These are phyloP conservation scores for Python bivittatus DNA, from an alignment of 2,113 vertebrate genomes.

Conservation along the genomic window DNA sequence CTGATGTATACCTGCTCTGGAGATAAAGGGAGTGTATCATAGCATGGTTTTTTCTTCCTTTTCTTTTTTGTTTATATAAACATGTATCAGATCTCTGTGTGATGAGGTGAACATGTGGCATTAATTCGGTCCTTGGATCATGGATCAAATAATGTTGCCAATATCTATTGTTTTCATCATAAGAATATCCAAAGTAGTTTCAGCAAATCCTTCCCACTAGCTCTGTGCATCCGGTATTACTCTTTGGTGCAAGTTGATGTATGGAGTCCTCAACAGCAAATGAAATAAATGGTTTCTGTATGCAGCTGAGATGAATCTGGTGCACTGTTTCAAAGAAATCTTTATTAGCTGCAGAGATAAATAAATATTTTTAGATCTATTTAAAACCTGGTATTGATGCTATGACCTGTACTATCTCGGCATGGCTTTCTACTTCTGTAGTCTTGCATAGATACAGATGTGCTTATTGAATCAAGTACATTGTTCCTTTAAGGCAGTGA, in stretches of 20 bases:
- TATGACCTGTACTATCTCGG: neutral
- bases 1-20: constrained; percentile 53
- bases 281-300: neutral
- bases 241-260: constrained; percentile 58
- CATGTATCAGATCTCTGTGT: constrained; percentile 66
- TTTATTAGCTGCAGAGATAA: neutral
- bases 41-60: constrained; percentile 42
- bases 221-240: constrained; percentile 69
- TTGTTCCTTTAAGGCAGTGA: neutral
- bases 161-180: constrained; percentile 76
- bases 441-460: neutral
- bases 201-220: constrained; percentile 69
- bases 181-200: constrained; percentile 76
- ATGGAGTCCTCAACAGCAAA: constrained; percentile 28
- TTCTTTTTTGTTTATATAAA: constrained; percentile 63
- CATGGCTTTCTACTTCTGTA: neutral
- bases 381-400: neutral
- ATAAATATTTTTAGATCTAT: neutral
- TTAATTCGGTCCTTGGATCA: constrained; percentile 76
- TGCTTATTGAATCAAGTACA: neutral
- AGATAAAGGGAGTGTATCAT: constrained; percentile 53
- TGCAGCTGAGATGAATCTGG: neutral
- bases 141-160: constrained; percentile 75
- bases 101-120: constrained; percentile 69
- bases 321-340: neutral